A percentile compares a stretch with the other conserved stretches of the same genome.
phyloP scores from a whole-genome alignment of 2,113 vertebrate genomes.

The Lanius ludovicianus region DNA sequence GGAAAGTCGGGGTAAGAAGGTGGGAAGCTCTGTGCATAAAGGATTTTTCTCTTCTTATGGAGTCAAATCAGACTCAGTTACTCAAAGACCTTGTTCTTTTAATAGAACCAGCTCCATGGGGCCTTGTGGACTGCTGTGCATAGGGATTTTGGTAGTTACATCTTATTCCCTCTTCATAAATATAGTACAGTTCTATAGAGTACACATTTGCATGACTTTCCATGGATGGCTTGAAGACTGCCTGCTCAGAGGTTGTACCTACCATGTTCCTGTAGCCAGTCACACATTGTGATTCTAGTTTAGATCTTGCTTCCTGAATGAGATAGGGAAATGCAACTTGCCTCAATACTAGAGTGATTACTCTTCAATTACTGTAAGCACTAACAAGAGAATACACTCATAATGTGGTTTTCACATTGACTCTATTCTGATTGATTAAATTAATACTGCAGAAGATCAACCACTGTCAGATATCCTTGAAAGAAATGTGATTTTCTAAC shows the following conservation, averaged over 20 bases:
- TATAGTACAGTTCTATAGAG: background rate
- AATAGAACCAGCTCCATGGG: background rate
- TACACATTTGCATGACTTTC: background rate
- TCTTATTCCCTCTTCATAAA: background rate
- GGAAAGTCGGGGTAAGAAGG: background rate
- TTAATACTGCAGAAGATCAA: background rate
- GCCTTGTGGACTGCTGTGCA: background rate
- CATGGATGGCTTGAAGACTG: background rate
- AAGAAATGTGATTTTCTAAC: slow-evolving; percentile 1
- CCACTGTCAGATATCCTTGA: slow-evolving; percentile 1
- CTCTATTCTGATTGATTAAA: background rate
- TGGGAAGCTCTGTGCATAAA: background rate
- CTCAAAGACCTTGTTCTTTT: background rate
- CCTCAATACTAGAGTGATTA: background rate
- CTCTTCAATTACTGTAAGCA: background rate
- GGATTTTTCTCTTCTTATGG: background rate
- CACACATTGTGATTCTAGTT: background rate
- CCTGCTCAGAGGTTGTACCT: background rate
- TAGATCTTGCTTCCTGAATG: background rate
- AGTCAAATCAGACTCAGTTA: background rate
- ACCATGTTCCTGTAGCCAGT: background rate
- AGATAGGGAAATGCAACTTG: background rate
- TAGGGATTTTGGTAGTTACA: background rate
- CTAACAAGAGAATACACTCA: background rate
- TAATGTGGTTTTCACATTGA: background rate